A percentile compares a stretch with the other conserved stretches of the same genome.
Conservation (phyloP, 1,140 invertebrate genomes). For the Aphis gossypii region DNA sequence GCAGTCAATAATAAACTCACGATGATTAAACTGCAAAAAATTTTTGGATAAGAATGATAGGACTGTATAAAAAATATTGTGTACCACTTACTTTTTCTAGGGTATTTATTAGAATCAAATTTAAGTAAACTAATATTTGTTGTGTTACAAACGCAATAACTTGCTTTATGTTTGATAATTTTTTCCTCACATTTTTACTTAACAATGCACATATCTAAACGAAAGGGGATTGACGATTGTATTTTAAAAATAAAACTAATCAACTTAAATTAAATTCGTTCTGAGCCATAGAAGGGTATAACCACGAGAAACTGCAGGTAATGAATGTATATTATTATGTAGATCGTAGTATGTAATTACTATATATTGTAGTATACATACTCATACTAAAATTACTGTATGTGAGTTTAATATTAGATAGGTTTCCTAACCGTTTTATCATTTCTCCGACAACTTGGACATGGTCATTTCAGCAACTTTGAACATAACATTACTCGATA, state of each 20-base stretch:
- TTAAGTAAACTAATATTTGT: neutral
- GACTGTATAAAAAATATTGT: neutral
- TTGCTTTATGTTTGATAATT: neutral
- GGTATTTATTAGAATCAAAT: no score
- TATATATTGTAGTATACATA: neutral
- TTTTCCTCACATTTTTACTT: neutral
- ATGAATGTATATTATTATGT: neutral
- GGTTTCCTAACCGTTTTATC: neutral
- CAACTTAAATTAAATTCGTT: neutral
- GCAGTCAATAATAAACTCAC: neutral
- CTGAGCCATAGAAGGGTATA: neutral
- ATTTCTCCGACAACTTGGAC: neutral
- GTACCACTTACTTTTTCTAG: neutral
- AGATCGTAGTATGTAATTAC: neutral
- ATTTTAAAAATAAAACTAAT: neutral
- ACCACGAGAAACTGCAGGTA: neutral
- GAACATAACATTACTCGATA: conserved; percentile 28
- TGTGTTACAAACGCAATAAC: neutral
- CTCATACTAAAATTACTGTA: neutral
- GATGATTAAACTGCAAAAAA: neutral
- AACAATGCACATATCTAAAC: neutral
- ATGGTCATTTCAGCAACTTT: neutral
- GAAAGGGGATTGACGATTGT: neutral
- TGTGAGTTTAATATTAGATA: neutral
- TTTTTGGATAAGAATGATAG: neutral